Conservation (phyloP, 2,888 invertebrate species). For the Iphiclides podalirius region DNA sequence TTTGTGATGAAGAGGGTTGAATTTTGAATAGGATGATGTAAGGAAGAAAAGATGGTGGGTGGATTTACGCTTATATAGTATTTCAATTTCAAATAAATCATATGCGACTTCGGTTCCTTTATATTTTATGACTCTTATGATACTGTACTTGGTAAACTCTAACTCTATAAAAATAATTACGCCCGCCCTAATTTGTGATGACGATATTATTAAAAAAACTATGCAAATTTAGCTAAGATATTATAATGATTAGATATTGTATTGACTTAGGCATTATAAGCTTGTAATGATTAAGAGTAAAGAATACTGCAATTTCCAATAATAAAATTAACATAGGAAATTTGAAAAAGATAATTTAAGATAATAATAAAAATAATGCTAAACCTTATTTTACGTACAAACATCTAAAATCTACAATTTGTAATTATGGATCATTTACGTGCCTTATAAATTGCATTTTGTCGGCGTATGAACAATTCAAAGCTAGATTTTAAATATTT, state of each 20-base stretch:
- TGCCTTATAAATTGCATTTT: slow-evolving; percentile 15
- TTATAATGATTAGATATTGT: not conserved
- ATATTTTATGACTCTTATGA: not conserved
- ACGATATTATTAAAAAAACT: not conserved
- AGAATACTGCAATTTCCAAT: not conserved
- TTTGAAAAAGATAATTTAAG: not conserved
- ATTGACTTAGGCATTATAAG: too few relatives aligned
- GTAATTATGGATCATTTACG: slow-evolving; percentile 8
- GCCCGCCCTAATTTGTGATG: not conserved
- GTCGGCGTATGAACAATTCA: not conserved
- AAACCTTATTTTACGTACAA: not conserved
- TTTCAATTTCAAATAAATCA: slow-evolving; percentile 4
- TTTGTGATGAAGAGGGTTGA: slow-evolving; percentile 53
- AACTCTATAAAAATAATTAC: not conserved
- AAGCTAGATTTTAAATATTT: not conserved
- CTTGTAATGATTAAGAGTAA: not conserved
- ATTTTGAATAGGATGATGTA: slow-evolving; percentile 25
- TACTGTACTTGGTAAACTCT: not conserved
- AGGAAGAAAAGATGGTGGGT: slow-evolving; percentile 2
- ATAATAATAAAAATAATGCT: not conserved
- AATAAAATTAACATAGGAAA: not conserved
- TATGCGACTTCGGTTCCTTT: not conserved
- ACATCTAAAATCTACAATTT: slow-evolving; percentile 5
- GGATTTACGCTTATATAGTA: not conserved
- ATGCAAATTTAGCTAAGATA: not conserved